Percentiles rank a stretch among this genome's conserved stretches.
Conservation (phyloP, 2,888 invertebrate species). For the Liopterus haemorrhoidalis region DNA sequence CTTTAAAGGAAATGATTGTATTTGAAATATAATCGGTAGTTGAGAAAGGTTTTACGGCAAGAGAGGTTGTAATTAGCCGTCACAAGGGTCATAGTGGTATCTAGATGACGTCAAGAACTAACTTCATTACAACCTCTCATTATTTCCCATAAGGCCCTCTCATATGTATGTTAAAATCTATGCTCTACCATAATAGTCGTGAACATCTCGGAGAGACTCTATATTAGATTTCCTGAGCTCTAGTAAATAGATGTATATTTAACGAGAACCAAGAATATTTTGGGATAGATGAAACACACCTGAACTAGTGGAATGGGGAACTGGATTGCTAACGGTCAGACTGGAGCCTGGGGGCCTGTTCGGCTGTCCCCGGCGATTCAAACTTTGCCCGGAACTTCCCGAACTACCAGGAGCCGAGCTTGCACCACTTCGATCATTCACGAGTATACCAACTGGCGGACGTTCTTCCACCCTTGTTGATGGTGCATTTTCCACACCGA, state of each 20-base stretch:
- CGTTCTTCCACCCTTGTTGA: slow-evolving; percentile 38
- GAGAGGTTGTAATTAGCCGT: too few relatives aligned
- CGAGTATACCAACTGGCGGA: slow-evolving; percentile 46
- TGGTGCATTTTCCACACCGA: slow-evolving; percentile 22
- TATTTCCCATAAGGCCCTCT: too few relatives aligned
- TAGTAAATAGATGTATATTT: not conserved
- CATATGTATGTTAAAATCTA: too few relatives aligned
- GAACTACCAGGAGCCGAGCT: slow-evolving; percentile 42
- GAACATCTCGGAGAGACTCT: too few relatives aligned
- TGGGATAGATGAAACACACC: slow-evolving; percentile 49
- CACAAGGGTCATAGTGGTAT: too few relatives aligned
- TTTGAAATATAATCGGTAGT: too few relatives aligned
- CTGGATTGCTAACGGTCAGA: slow-evolving; percentile 58
- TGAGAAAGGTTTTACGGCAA: too few relatives aligned
- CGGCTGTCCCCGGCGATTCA: slow-evolving; percentile 46
- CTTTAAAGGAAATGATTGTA: too few relatives aligned
- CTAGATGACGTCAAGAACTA: too few relatives aligned
- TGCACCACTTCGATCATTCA: slow-evolving; percentile 37
- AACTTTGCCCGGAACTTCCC: slow-evolving; percentile 51
- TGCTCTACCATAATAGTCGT: too few relatives aligned
- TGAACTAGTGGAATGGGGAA: slow-evolving; percentile 64
- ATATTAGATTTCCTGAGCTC: too few relatives aligned
- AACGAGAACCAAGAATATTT: not conserved
- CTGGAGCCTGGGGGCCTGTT: slow-evolving; percentile 49
- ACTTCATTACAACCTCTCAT: too few relatives aligned